Base-by-base conservation (phyloP, 2,113 vertebrate species). In the Oenanthe oenanthe region DNA sequence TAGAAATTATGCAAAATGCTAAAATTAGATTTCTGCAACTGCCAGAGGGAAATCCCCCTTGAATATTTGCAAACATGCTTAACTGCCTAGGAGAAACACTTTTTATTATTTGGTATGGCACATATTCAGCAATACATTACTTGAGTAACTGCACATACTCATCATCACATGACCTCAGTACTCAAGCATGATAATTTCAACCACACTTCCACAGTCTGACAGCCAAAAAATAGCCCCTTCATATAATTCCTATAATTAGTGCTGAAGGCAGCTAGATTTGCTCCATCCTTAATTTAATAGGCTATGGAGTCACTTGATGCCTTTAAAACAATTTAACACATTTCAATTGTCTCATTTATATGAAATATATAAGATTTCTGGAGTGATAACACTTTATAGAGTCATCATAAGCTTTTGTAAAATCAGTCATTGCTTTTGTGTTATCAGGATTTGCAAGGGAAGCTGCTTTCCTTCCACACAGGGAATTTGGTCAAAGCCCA, bases 181-280 rank as follows among this genome's bases (percentile, higher is more conserved):
- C 71, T 88, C 40, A 93, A 71, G n/a, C 40, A 89, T 74, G 90
- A 53, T 48, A 72, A 83, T 77, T 86, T 88, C 75, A 92, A 73
- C 84, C 81, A 97, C 24, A 21, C 20, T 83, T 74, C 31, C 15
- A 3, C 28, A 38, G 4, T 76, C 42, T 75, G 53, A 75, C 45
- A 74, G 38, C 51, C 42, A 66, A 58, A 82, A 88, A 66, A 22
- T 2, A 70, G 20, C 17, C 43, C 3, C 4, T 66, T 62, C 62
- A 17, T 36, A 48, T 83, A 34, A 61, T 71, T 58, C 51, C 58
- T 40, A 17, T 77, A 45, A 32, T 43, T 66, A 47, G 38, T 31
- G 24, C 12, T 68, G 73, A 77, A 61, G 50, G 51, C 71, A 65
- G 29, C 7, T 70, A 16, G 10, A n/a, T 83, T 94, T 43, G 28